Conservation (phyloP, 2,888 invertebrate species). For the Cylindroiulus punctatus region DNA sequence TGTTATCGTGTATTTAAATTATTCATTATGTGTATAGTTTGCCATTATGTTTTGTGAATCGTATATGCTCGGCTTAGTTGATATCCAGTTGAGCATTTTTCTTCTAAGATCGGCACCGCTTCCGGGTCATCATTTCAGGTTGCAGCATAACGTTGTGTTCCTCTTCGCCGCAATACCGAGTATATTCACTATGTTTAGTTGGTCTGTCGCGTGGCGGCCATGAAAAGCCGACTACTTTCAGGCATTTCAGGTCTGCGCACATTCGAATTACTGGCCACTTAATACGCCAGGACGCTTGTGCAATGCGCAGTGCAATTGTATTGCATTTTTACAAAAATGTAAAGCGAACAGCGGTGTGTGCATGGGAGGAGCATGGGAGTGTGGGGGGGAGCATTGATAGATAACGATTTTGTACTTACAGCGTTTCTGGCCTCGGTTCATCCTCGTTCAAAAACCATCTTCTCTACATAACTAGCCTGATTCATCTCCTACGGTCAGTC, state of each 20-base stretch:
- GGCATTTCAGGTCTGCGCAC: background rate
- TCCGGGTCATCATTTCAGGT: background rate
- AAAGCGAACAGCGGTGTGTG: too few species aligned
- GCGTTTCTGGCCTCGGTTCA: background rate
- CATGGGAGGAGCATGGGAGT: too few species aligned
- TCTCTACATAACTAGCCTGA: background rate
- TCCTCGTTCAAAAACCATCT: background rate
- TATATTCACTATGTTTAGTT: background rate
- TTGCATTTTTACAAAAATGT: background rate
- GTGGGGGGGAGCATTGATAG: background rate
- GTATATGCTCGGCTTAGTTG: background rate
- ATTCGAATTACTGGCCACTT: background rate
- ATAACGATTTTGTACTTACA: conserved; percentile 44
- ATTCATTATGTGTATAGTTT: too few species aligned
- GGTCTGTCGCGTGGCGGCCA: background rate
- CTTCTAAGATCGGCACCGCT: background rate
- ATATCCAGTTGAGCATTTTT: background rate
- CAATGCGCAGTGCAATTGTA: background rate
- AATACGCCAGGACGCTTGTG: background rate
- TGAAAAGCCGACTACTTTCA: background rate
- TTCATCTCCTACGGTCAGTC: background rate
- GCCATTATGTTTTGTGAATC: background rate
- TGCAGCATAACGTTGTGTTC: background rate
- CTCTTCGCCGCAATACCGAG: background rate
- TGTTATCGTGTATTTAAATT: background rate